Evolutionary conservation across 2,113 vertebrate species (phyloP), one percentile per base, ranked within the genome.

Genomic region (Eleginops maclovinus): DNA sequence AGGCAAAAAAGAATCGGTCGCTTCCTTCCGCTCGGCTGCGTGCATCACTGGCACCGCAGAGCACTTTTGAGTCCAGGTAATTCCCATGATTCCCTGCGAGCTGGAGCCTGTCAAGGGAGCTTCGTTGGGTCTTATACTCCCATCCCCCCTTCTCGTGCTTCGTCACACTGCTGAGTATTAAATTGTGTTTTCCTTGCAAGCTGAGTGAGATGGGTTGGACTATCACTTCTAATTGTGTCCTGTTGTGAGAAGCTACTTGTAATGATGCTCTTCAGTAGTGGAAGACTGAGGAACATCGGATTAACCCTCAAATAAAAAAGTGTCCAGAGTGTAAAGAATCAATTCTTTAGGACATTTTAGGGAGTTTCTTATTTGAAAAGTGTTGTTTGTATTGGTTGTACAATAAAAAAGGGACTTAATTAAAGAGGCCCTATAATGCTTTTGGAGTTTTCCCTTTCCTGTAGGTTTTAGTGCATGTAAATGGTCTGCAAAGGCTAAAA

Each of bases 41-140:
- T n/a, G 1, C 67, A 51, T 74, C 67, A 49, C 50, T 26, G 28
- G 50, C 5, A 1, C 31, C 13, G 26, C 49, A 31, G 49, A 77
- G 19, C 63, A 31, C 8, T 21, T 75, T 66, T 47, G 61, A 87
- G 55, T 21, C 28, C 81, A 79, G 83, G 80, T 89, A 67, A 70
- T 83, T 80, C 82, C 63, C 79, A 71, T 43, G 43, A 79, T 60
- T 40, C 77, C 53, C 51, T 53, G 71, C 12, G 24, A 80, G 41
- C 55, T 64, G 74, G 46, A 60, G 66, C 19, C 41, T 24, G 1
- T 75, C 55, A 49, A 54, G 54, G 66, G 53, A 70, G 9, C 24
- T 31, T 26, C 0, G 1, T 70, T 71, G 26, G 3, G 31, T 1
- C 31, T 10, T 9, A 26, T 47, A 19, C 6, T 8, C 24, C 21